Evolutionary conservation across 2,797 vertebrate genomes (phyloP).

Genomic region (Ara ararauna): DNA sequence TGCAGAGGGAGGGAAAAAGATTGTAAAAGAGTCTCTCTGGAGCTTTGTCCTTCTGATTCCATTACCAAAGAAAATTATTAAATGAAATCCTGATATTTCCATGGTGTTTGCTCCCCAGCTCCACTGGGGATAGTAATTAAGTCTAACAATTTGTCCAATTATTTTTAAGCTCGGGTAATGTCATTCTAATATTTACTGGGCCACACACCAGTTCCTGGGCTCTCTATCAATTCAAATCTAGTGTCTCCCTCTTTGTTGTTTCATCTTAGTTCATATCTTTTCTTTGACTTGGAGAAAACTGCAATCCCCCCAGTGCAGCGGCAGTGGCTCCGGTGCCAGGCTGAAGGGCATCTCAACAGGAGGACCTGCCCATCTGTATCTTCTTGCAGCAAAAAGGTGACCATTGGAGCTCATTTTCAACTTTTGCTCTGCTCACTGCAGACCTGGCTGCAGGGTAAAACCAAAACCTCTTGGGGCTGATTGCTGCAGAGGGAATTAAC

Average conservation of each 20-base stretch:
- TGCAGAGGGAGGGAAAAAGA: conserved; percentile 30
- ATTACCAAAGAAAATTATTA: conserved; percentile 57
- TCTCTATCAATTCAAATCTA: not conserved
- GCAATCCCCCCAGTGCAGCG: not conserved
- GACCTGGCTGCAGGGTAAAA: not conserved
- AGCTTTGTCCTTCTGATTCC: conserved; percentile 42
- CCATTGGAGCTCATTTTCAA: not conserved
- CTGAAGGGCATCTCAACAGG: not conserved
- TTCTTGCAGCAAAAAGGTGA: not conserved
- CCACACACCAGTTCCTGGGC: not conserved
- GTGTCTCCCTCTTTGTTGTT: not conserved
- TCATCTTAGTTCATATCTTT: not conserved
- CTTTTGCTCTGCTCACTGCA: not conserved
- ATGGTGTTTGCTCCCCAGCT: conserved; percentile 22
- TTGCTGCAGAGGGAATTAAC: not conserved
- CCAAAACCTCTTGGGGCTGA: not conserved
- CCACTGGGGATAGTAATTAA: conserved; percentile 39
- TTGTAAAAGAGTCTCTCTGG: conserved; percentile 34
- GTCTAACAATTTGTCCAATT: conserved; percentile 24
- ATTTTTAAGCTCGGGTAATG: conserved; percentile 33
- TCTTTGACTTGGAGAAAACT: not conserved
- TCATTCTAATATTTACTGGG: conserved; percentile 43
- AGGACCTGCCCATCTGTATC: not conserved
- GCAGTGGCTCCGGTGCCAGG: not conserved
- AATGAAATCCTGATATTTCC: conserved; percentile 56